A percentile compares a stretch with the other conserved stretches of the same genome.
These are phyloP conservation scores for Ylistrum balloti DNA, from an alignment of 1,140 invertebrate genomes.

Conservation along the genomic window DNA sequence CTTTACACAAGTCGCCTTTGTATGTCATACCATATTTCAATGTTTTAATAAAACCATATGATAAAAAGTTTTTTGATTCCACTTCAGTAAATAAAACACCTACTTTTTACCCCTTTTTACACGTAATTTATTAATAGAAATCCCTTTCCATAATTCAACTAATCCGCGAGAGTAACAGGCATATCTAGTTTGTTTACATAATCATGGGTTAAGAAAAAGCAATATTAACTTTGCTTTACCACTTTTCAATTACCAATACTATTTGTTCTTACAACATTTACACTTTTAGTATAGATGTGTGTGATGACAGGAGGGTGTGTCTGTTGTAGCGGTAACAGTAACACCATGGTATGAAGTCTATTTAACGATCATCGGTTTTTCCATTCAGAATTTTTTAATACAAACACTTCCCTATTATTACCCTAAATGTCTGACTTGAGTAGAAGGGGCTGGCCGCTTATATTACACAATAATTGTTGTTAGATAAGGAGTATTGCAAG, in stretches of 20 bases:
- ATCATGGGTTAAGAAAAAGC: neutral
- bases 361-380: neutral
- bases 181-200: too few relatives aligned
- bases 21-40: too few relatives aligned
- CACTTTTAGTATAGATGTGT: neutral
- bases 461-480: slow-evolving; percentile 1
- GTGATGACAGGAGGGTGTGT: neutral
- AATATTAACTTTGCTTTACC: neutral
- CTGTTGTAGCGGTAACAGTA: neutral
- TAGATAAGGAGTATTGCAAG: neutral
- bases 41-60: too few relatives aligned
- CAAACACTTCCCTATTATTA: neutral
- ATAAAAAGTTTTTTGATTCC: too few relatives aligned
- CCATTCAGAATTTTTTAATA: slow-evolving; percentile 3
- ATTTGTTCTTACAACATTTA: neutral
- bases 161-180: too few relatives aligned
- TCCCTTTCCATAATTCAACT: too few relatives aligned
- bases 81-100: too few relatives aligned
- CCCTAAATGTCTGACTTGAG: neutral
- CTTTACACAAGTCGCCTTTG: too few relatives aligned
- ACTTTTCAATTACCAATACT: neutral
- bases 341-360: neutral
- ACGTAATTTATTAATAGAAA: too few relatives aligned
- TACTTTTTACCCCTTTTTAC: too few relatives aligned
- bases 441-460: neutral